phyloP scores from a whole-genome alignment of 2,797 vertebrate species.

The Cichlasoma orientale region DNA sequence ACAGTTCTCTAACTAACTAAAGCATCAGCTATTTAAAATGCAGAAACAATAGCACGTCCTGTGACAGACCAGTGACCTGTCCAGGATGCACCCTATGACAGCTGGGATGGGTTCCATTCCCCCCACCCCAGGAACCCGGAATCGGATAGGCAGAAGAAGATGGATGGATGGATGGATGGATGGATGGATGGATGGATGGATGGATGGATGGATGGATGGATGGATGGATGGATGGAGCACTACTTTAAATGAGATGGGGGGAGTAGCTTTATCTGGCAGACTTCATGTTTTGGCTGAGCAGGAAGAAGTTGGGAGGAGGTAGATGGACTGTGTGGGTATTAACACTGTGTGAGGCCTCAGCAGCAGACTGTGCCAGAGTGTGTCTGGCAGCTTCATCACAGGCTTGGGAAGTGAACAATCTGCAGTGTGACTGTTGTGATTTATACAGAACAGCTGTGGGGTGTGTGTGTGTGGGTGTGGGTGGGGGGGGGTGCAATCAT shows the following conservation, averaged over 20 bases:
- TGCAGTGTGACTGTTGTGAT: slow-evolving; percentile 62
- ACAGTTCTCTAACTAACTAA: too few species aligned
- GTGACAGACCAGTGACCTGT: too few species aligned
- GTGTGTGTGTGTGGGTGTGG: neutral
- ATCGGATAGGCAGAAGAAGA: too few species aligned
- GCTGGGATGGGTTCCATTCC: too few species aligned
- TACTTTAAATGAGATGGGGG: neutral
- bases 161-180: too few species aligned
- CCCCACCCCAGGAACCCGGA: too few species aligned
- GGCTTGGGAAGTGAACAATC: slow-evolving; percentile 60
- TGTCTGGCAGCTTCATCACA: slow-evolving; percentile 59
- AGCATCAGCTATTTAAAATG: too few species aligned
- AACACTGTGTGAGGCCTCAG: slow-evolving; percentile 57
- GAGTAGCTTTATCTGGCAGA: slow-evolving; percentile 44
- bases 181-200: neutral
- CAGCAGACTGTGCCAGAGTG: slow-evolving; percentile 55
- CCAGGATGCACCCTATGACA: too few species aligned
- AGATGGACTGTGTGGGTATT: slow-evolving; percentile 59
- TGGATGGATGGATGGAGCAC: neutral
- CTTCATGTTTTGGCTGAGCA: slow-evolving; percentile 42
- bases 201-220: too few species aligned
- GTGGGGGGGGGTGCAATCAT: slow-evolving; percentile 38
- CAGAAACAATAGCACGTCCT: too few species aligned
- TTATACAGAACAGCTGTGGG: slow-evolving; percentile 65
- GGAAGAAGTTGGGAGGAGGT: slow-evolving; percentile 42